phyloP scores from a whole-genome alignment of 2,113 vertebrate genomes.

The Cebidichthys violaceus region DNA sequence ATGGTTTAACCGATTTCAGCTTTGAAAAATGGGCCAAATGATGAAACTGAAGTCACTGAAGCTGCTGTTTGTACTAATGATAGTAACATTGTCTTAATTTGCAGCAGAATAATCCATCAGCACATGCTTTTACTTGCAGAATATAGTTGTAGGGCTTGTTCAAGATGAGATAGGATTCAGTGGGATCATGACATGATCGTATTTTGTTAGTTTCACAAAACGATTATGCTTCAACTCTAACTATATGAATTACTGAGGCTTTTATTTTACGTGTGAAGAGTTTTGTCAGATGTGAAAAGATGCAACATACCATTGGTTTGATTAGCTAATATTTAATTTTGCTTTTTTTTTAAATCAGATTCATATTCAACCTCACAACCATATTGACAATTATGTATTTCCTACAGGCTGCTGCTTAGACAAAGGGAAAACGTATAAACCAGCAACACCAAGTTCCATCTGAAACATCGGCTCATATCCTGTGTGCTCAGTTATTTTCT shows the following conservation, averaged over 20 bases:
- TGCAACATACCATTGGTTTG: not conserved
- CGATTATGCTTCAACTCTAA: too few relatives aligned
- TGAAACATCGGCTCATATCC: not conserved
- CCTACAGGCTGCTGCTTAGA: not conserved
- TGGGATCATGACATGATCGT: not conserved
- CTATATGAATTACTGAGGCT: not conserved
- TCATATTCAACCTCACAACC: conserved; percentile 3
- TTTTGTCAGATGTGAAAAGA: not conserved
- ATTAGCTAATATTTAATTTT: not conserved
- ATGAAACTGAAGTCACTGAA: not conserved
- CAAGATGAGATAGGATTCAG: not conserved
- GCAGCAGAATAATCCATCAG: conserved; percentile 16
- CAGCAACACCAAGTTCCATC: not conserved
- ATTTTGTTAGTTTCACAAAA: not conserved
- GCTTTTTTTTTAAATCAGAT: not conserved
- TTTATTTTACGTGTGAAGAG: not conserved
- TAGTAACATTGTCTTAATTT: not conserved
- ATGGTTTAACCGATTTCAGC: conserved; percentile 1
- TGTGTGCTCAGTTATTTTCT: conserved; percentile 16
- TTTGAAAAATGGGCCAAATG: conserved; percentile 31
- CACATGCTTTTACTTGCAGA: not conserved
- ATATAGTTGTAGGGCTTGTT: not conserved
- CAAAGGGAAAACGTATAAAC: conserved; percentile 28
- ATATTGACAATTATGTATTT: not conserved
- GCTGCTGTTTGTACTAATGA: conserved; percentile 10